Evolutionary conservation across 2,888 invertebrate species (phyloP), one percentile per base, ranked within the genome.

Genomic region (Latrodectus hesperus): DNA sequence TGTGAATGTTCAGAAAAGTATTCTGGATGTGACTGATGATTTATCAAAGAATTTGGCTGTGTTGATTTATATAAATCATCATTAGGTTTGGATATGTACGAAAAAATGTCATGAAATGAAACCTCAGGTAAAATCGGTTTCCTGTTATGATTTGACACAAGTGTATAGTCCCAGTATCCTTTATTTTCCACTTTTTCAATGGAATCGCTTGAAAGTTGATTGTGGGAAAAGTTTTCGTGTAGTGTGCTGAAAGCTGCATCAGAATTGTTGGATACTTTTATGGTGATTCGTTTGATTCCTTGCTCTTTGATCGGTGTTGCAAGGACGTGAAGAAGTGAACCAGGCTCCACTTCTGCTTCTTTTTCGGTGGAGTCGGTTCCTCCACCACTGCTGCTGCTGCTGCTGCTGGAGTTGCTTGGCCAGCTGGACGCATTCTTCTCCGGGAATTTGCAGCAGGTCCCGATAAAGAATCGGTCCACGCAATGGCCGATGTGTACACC

Each of bases 401-500:
- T 10, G 71, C 14, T 49, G 55, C 38, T 53, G 65, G 64, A 65
- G 17, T 65, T 51, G 22, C 11, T 60, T 17, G 55, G 16, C 38
- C 38, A 38, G 51, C 16, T 16, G 52, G 14, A 22, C 67, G 51
- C 67, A 26, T 49, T 53, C 17, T 26, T 53, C 14, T 52, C 16
- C 16, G 81, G 72, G 72, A 87, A 67, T 72, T 87, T 87, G 65
- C 86, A 87, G 67, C 86, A 81, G 72, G 67, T 75, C 22, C 81
- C 81, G 76, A 81, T 68, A 82, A 87, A 77, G 73, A 81, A 72
- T 87, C 86, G 52, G 81, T 87, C 86, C 81, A 87, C 77, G 81
- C 86, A 87, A 68, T 53, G 38, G 86, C 86, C 81, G 81, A 87
- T 81, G 81, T 82, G 86, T 77, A 87, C 73, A 81, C 86, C 86